phyloP scores from a whole-genome alignment of 2,888 invertebrate genomes.

The Malachius bipustulatus region DNA sequence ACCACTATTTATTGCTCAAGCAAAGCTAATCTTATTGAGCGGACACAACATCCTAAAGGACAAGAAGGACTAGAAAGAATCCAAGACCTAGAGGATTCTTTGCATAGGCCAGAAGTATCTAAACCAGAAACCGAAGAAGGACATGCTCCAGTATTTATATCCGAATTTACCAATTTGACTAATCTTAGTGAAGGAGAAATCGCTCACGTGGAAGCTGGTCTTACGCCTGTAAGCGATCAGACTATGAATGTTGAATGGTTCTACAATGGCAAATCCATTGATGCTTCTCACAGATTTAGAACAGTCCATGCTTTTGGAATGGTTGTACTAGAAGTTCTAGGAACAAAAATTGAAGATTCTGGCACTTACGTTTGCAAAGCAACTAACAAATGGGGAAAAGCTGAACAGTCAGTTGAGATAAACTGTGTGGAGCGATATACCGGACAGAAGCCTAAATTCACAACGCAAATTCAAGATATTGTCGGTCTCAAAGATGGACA shows the following conservation, averaged over 20 bases:
- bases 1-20: slow-evolving; percentile 76
- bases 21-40: slow-evolving; percentile 72
- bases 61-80: slow-evolving; percentile 84
- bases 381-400: slow-evolving; percentile 78
- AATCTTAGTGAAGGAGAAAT: slow-evolving; percentile 90
- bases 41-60: slow-evolving; percentile 92
- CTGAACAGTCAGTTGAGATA: slow-evolving; percentile 72
- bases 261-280: slow-evolving; percentile 80
- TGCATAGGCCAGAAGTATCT: slow-evolving; percentile 58
- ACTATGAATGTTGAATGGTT: slow-evolving; percentile 94
- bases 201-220: slow-evolving; percentile 93
- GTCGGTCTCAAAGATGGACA: slow-evolving; percentile 84
- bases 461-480: slow-evolving; percentile 73
- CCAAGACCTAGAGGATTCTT: slow-evolving; percentile 78
- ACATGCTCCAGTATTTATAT: slow-evolving; percentile 77
- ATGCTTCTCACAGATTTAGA: slow-evolving; percentile 79
- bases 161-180: slow-evolving; percentile 69
- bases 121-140: slow-evolving; percentile 64
- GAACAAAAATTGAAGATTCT: slow-evolving; percentile 85
- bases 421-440: slow-evolving; percentile 74
- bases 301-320: slow-evolving; percentile 96
- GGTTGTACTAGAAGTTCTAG: slow-evolving; percentile 91
- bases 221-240: slow-evolving; percentile 88
- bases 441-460: slow-evolving; percentile 80
- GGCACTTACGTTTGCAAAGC: slow-evolving; percentile 83